Evolutionary conservation across 2,113 vertebrate species (phyloP), one percentile per base, ranked within the genome.

Genomic region (Solea senegalensis): DNA sequence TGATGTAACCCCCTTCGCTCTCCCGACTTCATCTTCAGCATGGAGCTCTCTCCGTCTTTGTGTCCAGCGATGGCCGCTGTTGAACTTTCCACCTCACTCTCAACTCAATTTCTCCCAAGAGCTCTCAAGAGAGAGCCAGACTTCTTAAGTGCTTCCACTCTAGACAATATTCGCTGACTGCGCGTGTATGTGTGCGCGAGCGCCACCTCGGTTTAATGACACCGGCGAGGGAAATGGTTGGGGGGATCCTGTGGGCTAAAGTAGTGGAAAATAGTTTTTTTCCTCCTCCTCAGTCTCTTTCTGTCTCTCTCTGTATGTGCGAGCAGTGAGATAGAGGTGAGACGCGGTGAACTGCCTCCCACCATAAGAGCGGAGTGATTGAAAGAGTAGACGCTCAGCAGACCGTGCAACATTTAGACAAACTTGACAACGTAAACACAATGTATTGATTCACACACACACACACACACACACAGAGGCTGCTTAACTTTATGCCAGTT

Each of bases 1-100:
- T 57, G 65, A 73, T 78, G 78, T 82, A 82, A 89, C 86, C 78
- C 57, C 51, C 21, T 21, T 21, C 21, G 75, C 70, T 65, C 62
- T 82, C 71, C 75, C 72, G 66, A 87, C 76, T 73, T 41, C 65
- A 53, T 72, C 72, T 67, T 16, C 55, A 65, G 59, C 63, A 72
- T 80, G 59, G 66, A 72, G 69, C 69, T 61, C 65, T 76, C 50
- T 53, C 34, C 15, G 7, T 59, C 70, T 68, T 34, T 51, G 49
- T 72, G 16, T 78, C 62, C 76, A 66, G 62, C 65, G 49, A 61
- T 3, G 2, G 40, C 58, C 13, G 53, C 27, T 6, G 15, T 60
- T 78, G 76, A 89, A 81, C 86, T 79, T 69, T 83, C 51, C 49
- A 68, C 63, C 73, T 62, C 13, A 0, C 55, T 73, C 72, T 65